A percentile compares a stretch with the other conserved stretches of the same genome.
phyloP scores from a whole-genome alignment of 2,113 vertebrate genomes.

The Chaetorhynchus papuensis region DNA sequence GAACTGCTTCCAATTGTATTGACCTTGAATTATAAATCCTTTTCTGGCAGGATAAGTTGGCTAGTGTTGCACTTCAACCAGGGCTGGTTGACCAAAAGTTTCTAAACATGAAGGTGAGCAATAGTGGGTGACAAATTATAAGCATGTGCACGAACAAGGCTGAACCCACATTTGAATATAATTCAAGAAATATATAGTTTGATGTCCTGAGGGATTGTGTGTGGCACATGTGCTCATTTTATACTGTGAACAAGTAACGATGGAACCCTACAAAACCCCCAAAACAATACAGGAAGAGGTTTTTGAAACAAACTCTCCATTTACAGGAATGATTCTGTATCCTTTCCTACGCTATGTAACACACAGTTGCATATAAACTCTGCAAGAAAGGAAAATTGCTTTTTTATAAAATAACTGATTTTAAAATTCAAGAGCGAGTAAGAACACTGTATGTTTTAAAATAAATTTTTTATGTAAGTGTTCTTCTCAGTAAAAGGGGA shows the following conservation, averaged over 20 bases:
- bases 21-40: neutral
- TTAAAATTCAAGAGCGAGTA: neutral
- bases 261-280: accelerated
- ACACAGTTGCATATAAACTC: neutral
- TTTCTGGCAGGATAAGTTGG: neutral
- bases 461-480: neutral
- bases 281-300: neutral
- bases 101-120: neutral
- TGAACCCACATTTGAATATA: neutral
- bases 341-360: neutral
- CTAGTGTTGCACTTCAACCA: neutral
- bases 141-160: neutral
- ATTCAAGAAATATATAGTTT: neutral
- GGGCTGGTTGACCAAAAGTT: accelerated
- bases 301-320: neutral
- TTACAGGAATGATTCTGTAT: neutral
- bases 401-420: neutral
- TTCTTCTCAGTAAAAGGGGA: neutral
- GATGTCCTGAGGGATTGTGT: neutral
- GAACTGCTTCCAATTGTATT: neutral
- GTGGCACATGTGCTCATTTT: neutral
- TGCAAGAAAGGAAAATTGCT: neutral
- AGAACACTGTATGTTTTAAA: neutral
- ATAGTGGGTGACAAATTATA: neutral
- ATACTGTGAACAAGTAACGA: neutral